A percentile compares a stretch with the other conserved stretches of the same genome.
These are phyloP conservation scores for Epinephelus malabaricus DNA, from an alignment of 2,797 vertebrate species.

Conservation along the genomic window DNA sequence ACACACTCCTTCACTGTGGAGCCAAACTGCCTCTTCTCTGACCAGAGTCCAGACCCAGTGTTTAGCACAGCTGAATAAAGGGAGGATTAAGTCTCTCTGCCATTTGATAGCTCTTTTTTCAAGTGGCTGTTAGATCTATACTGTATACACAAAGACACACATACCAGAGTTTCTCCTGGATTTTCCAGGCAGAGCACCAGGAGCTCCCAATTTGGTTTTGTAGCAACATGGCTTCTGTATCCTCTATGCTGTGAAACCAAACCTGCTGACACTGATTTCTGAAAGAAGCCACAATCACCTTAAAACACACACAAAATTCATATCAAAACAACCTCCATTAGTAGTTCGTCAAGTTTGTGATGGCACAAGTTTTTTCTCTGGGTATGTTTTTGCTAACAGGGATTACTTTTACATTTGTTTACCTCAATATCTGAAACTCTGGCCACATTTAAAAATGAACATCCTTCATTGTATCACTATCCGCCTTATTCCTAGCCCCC, in stretches of 20 bases:
- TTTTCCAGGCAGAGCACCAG: slow-evolving; percentile 38
- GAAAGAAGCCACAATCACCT: neutral
- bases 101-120: slow-evolving; percentile 71
- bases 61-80: slow-evolving; percentile 75
- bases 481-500: too few species aligned
- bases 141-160: slow-evolving; percentile 66
- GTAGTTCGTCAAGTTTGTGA: neutral
- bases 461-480: too few species aligned
- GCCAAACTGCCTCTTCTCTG: slow-evolving; percentile 54
- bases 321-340: neutral
- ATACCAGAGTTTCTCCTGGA: slow-evolving; percentile 55
- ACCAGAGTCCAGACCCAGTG: slow-evolving; percentile 62
- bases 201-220: slow-evolving; percentile 34
- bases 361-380: neutral
- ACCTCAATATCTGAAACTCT: too few species aligned
- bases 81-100: slow-evolving; percentile 71
- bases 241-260: slow-evolving; percentile 17
- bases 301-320: neutral
- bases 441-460: too few species aligned
- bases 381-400: too few species aligned
- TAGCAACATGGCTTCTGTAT: slow-evolving; percentile 27
- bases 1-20: slow-evolving; percentile 62
- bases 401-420: too few species aligned
- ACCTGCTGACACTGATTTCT: slow-evolving; percentile 27
- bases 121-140: slow-evolving; percentile 68